Conservation (phyloP, 2,888 invertebrate species). For the Panopea generosa region DNA sequence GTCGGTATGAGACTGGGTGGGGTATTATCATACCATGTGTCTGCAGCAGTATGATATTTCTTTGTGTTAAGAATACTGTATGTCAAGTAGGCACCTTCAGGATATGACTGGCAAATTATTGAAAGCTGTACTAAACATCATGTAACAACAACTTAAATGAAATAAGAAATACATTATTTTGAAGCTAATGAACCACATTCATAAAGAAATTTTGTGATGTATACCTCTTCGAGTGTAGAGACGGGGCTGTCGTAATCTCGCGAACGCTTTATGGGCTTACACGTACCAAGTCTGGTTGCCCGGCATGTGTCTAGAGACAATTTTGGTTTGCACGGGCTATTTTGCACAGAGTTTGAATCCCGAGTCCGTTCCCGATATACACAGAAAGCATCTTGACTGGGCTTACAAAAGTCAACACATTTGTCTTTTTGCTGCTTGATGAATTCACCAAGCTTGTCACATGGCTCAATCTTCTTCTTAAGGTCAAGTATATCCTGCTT, state of each 20-base stretch:
- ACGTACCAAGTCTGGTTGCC: conserved; percentile 23
- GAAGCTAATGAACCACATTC: no score
- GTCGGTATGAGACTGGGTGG: no score
- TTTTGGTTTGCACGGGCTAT: conserved; percentile 52
- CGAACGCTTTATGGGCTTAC: conserved; percentile 43
- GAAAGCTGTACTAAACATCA: no score
- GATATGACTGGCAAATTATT: no score
- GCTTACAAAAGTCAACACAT: conserved; percentile 48
- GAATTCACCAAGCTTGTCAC: conserved; percentile 33
- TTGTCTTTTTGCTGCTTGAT: conserved; percentile 14
- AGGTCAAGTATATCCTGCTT: conserved; percentile 53
- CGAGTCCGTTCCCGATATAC: conserved; percentile 40
- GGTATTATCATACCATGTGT: no score
- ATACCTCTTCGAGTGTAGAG: conserved; percentile 60
- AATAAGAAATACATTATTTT: no score
- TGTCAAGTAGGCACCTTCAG: no score
- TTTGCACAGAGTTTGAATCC: conserved; percentile 22
- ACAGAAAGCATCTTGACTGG: conserved; percentile 50
- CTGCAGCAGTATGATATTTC: no score
- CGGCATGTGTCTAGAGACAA: conserved; percentile 26
- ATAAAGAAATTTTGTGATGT: no score
- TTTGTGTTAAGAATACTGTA: no score
- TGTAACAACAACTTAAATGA: no score
- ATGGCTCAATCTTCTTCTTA: conserved; percentile 29
- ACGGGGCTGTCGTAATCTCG: conserved; percentile 56